Evolutionary conservation across 2,888 invertebrate genomes (phyloP).

Genomic region (Alentia gelatinosa): DNA sequence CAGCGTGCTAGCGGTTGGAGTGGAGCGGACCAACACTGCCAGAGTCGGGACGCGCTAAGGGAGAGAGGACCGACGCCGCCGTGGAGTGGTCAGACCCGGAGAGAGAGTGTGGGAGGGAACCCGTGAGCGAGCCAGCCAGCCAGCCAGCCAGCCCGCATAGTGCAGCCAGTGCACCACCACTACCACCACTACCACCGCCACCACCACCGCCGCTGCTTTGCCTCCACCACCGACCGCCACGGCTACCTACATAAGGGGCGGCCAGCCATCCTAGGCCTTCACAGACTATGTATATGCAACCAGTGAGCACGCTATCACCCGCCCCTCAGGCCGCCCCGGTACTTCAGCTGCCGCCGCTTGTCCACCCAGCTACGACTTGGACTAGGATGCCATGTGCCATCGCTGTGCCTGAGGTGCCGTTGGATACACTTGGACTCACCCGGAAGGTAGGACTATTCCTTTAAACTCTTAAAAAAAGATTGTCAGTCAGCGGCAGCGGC

Average conservation of each 20-base stretch:
- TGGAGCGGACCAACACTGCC: too few relatives aligned
- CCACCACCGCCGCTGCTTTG: neutral
- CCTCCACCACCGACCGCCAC: neutral
- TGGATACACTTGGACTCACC: neutral
- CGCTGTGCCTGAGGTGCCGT: constrained; percentile 9
- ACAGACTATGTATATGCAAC: constrained; percentile 50
- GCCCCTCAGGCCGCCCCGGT: neutral
- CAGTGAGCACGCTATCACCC: constrained; percentile 2
- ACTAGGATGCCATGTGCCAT: constrained; percentile 32
- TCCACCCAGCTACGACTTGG: neutral
- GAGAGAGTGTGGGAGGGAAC: neutral
- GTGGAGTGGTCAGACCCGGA: neutral
- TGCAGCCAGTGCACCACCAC: neutral
- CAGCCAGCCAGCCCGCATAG: neutral
- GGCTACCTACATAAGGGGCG: neutral
- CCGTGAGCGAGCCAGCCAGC: neutral
- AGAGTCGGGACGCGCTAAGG: too few relatives aligned
- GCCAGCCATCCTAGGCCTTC: neutral
- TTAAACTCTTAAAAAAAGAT: too few relatives aligned
- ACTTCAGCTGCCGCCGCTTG: neutral
- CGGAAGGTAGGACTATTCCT: constrained; percentile 33
- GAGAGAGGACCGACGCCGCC: too few relatives aligned
- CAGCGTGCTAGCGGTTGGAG: neutral
- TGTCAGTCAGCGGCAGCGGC: neutral
- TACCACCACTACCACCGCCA: neutral